Evolutionary conservation across 2,888 invertebrate species (phyloP).

Genomic region (Dysmachus trigonus): DNA sequence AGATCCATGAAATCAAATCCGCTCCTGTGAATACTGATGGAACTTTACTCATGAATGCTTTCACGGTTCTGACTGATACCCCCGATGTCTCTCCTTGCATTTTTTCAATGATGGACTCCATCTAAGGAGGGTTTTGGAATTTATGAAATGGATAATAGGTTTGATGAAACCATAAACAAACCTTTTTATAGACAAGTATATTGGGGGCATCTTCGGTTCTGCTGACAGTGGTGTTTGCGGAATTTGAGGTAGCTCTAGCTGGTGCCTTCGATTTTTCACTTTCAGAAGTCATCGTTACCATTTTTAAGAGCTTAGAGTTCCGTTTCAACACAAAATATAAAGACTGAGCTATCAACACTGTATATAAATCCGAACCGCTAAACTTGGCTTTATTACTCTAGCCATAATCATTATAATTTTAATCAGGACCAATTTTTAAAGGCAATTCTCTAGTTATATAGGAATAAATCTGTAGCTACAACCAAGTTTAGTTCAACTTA

Average conservation of each 20-base stretch:
- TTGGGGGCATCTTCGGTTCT: slow-evolving; percentile 82
- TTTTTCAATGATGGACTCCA: slow-evolving; percentile 92
- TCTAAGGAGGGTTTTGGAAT: slow-evolving; percentile 70
- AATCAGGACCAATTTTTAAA: neutral
- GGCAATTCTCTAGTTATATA: neutral
- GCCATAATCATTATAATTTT: neutral
- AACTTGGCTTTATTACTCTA: neutral
- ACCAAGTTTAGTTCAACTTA: neutral
- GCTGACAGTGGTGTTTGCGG: neutral
- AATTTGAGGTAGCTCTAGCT: slow-evolving; percentile 46
- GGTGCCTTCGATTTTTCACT: slow-evolving; percentile 59
- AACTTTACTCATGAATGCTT: slow-evolving; percentile 98
- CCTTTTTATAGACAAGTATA: slow-evolving; percentile 89
- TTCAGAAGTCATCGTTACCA: slow-evolving; percentile 65
- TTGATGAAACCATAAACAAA: slow-evolving; percentile 58
- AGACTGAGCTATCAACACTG: neutral
- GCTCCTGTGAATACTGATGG: slow-evolving; percentile 91
- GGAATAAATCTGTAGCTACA: neutral
- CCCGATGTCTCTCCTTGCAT: slow-evolving; percentile 96
- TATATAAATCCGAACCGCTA: neutral
- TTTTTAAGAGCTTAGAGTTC: slow-evolving; percentile 51
- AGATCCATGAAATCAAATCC: slow-evolving; percentile 94
- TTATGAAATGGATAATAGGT: neutral
- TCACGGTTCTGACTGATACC: slow-evolving; percentile 96
- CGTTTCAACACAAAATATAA: neutral